Evolutionary conservation across 2,888 invertebrate species (phyloP), one percentile per base, ranked within the genome.

Genomic region (Plebejus melissa): DNA sequence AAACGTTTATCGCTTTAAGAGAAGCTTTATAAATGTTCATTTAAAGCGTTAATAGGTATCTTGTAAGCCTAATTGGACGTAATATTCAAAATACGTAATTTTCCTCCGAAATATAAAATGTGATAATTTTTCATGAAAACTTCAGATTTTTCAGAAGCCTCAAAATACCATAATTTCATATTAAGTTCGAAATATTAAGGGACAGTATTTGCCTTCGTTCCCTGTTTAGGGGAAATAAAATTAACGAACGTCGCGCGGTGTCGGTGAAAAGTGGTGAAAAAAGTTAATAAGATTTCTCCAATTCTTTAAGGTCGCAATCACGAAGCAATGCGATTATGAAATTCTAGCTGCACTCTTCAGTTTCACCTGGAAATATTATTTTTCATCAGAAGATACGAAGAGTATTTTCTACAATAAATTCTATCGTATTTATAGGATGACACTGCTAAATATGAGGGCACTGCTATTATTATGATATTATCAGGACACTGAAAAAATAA

Each of bases 271-370:
- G 28, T 13, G 65, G 65, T 65, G 65, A 65, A 65, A 65, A 65
- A 65, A 65, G 65, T 65, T 65, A 65, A 65, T 36, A 65, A 65
- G 65, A 65, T 65, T 65, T 28, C 28, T 65, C 32, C 32, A 16
- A 65, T 65, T 65, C 65, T 65, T 65, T 36, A 65, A 65, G 65
- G 65, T 65, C 36, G 32, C 65, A 32, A 65, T 65, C 65, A 65
- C 0, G 65, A 36, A 65, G 32, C 16, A 13, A 65, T 65, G 65
- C 32, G 65, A 65, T 65, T 11, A 36, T 60, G 65, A 65, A 65
- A 65, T 65, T 65, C 65, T 65, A 65, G 65, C 65, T 65, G 32
- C 65, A 4, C 32, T 65, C 13, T 36, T 2, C 32, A 65, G 32
- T 65, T 32, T 65, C 65, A 65, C 4, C 32, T 4, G 32, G 32